These are phyloP conservation scores for Carcharodon carcharias DNA, from an alignment of 2,797 vertebrate genomes.

Conservation along the genomic window DNA sequence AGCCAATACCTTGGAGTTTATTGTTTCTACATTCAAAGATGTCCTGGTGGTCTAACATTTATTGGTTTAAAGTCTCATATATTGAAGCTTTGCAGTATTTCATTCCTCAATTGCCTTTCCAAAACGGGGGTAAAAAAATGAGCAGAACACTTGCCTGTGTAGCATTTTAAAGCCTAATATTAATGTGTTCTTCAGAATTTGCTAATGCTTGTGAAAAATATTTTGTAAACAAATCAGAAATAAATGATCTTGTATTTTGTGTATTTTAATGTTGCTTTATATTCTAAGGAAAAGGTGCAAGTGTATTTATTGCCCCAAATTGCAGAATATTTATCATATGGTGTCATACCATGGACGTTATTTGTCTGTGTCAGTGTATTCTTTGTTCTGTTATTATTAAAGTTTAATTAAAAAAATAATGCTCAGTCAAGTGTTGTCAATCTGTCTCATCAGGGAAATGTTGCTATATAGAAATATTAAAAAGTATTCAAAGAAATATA, in stretches of 20 bases:
- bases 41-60: background rate
- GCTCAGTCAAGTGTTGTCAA: background rate
- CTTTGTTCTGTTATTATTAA: background rate
- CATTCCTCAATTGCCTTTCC: slow-evolving; percentile 39
- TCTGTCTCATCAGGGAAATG: background rate
- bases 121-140: slow-evolving; percentile 44
- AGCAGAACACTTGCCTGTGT: slow-evolving; percentile 42
- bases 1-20: background rate
- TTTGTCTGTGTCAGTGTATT: background rate
- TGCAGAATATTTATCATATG: background rate
- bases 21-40: background rate
- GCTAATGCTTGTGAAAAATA: slow-evolving; percentile 48
- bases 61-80: slow-evolving; percentile 43
- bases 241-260: slow-evolving; percentile 48
- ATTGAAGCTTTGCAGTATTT: slow-evolving; percentile 41
- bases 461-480: background rate
- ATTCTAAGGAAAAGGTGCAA: background rate
- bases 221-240: slow-evolving; percentile 53
- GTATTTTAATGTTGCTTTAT: slow-evolving; percentile 38
- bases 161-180: slow-evolving; percentile 43
- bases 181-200: slow-evolving; percentile 42
- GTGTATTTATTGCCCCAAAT: background rate
- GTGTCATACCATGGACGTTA: background rate
- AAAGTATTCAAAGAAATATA: background rate
- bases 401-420: slow-evolving; percentile 18